Percentiles rank a stretch among this genome's conserved stretches.
Conservation (phyloP, 2,797 vertebrate genomes). For the Lemur catta region DNA sequence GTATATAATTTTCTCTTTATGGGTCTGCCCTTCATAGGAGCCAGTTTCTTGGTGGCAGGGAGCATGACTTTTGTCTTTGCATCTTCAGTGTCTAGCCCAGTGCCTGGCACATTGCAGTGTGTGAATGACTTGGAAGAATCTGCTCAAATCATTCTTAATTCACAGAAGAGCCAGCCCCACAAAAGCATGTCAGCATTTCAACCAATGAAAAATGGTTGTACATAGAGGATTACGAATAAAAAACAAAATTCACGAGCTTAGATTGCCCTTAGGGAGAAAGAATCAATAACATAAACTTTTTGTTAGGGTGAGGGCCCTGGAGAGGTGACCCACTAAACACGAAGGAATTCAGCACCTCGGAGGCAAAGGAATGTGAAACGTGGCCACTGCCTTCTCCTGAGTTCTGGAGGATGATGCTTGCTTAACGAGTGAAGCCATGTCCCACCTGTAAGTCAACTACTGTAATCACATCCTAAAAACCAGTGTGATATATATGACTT, state of each 20-base stretch:
- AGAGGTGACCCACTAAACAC: neutral
- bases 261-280: conserved; percentile 64
- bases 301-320: neutral
- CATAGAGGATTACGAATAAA: conserved; percentile 49
- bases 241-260: conserved; percentile 69
- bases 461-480: neutral
- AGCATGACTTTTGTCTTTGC: neutral
- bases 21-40: neutral
- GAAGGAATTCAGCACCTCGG: conserved; percentile 61
- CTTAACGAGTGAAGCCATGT: neutral
- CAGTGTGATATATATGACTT: rapidly evolving
- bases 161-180: neutral
- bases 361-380: conserved; percentile 1
- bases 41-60: neutral
- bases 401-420: conserved; percentile 19
- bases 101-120: neutral
- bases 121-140: neutral
- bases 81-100: neutral
- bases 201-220: neutral
- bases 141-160: neutral
- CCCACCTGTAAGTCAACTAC: neutral
- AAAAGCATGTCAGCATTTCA: conserved; percentile 17
- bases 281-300: conserved; percentile 61
- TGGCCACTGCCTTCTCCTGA: neutral
- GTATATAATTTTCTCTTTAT: neutral